Conservation (phyloP, 2,113 vertebrate species). For the Heterotis niloticus region DNA sequence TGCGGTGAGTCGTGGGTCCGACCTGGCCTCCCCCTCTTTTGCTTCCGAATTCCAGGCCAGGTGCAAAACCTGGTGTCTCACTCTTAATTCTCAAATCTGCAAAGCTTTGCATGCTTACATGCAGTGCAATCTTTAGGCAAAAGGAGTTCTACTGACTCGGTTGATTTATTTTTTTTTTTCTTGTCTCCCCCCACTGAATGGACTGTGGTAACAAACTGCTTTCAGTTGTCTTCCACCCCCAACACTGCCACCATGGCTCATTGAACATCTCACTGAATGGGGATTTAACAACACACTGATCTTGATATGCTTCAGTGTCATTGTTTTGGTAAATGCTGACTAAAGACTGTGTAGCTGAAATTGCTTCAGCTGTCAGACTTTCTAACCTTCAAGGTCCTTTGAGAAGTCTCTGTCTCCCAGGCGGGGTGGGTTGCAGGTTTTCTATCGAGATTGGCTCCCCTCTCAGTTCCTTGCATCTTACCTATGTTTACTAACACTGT, state of each 20-base stretch:
- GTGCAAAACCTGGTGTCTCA: constrained; percentile 66
- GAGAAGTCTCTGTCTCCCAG: too few species aligned
- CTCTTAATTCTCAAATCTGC: constrained; percentile 59
- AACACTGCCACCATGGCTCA: constrained; percentile 30
- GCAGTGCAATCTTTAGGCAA: constrained; percentile 43
- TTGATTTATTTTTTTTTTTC: background rate
- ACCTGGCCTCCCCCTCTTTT: constrained; percentile 52
- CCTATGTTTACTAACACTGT: constrained; percentile 62
- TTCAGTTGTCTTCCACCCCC: background rate
- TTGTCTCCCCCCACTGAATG: constrained; percentile 6
- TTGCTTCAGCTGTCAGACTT: background rate
- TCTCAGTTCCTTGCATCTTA: constrained; percentile 24
- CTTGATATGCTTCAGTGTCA: background rate
- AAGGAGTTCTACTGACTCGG: background rate
- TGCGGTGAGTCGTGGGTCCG: constrained; percentile 72
- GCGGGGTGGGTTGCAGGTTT: too few species aligned
- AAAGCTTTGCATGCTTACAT: constrained; percentile 72
- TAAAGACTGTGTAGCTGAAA: background rate
- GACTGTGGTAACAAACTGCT: constrained; percentile 39
- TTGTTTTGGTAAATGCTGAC: background rate
- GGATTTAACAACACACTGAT: background rate
- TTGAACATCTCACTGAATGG: constrained; percentile 20
- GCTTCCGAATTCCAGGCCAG: constrained; percentile 60
- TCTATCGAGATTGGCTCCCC: background rate
- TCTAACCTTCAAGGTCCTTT: too few species aligned